Evolutionary conservation across 2,113 vertebrate genomes (phyloP), one percentile per base, ranked within the genome.

Genomic region (Dinomys branickii): DNA sequence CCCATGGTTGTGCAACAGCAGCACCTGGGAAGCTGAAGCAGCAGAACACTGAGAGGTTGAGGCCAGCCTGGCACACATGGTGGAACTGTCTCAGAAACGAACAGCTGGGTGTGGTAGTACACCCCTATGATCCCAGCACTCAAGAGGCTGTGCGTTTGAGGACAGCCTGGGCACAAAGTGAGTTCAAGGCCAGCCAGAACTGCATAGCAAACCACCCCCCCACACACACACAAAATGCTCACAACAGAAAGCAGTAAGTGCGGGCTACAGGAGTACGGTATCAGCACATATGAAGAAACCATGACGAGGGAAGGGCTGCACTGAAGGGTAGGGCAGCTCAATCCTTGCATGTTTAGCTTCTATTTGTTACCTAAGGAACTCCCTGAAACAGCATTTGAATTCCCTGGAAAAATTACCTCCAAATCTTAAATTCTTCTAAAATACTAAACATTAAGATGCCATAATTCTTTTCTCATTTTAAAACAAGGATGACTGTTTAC

Each of bases 341-440:
- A 92, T 13, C 58, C 44, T 82, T 75, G 87, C 4, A 26, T n/a
- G 47, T 35, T 88, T 69, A 93, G 38, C 30, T 78, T 90, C 16
- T 22, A 61, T 11, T 81, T 81, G 28, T 38, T 96, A 30, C 30
- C 35, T 38, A 92, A 54, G 17, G 71, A 26, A 59, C 65, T 82
- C 30, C 13, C 58, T 63, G 13, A 96, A 83, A 47, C 73, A n/a
- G 30, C 59, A 58, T 38, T 71, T 91, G 47, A 95, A 65, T 78
- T 38, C 90, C 30, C 65, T 82, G 10, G 26, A 94, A 85, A 63
- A 63, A 63, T 58, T 8, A 91, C 61, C 63, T 77, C 30, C 22
- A 88, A 94, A 91, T 86, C 56, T 41, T 94, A 84, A 93, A 50
- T 59, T 91, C 96, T 52, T 84, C 82, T 85, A 80, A 94, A 91